Percentiles rank a stretch among this genome's conserved stretches.
phyloP scores from a whole-genome alignment of 2,113 vertebrate genomes.

The Athene cunicularia region DNA sequence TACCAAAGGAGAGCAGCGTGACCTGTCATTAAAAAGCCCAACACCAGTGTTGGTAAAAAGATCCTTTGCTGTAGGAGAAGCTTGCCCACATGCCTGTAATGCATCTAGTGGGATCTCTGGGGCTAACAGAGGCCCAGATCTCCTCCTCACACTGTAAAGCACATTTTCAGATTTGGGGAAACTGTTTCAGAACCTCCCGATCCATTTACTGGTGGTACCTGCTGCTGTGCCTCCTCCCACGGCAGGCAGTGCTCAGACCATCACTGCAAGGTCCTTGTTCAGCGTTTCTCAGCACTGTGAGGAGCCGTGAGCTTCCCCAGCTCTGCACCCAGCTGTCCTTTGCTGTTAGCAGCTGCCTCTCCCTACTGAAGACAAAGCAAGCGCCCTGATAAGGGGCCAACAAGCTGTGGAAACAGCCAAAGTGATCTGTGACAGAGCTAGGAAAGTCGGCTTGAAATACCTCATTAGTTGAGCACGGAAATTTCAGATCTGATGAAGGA shows the following conservation, averaged over 20 bases:
- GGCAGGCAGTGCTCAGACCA: neutral
- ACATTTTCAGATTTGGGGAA: neutral
- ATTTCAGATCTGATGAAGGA: no score
- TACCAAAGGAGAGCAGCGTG: neutral
- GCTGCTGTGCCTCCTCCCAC: neutral
- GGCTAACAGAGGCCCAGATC: neutral
- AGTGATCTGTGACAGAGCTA: neutral
- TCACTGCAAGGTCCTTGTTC: neutral
- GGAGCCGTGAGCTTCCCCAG: neutral
- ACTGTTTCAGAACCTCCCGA: neutral
- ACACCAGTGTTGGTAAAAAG: neutral
- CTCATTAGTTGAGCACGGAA: no score
- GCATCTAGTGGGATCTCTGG: neutral
- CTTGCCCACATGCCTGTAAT: neutral
- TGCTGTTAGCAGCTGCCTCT: neutral
- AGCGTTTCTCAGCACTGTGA: rapidly evolving
- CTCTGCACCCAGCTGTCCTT: neutral
- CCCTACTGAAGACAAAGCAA: neutral
- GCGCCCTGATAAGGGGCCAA: no score
- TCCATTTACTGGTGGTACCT: neutral
- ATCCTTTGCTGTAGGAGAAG: neutral
- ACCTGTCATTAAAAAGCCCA: neutral
- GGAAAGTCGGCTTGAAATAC: neutral
- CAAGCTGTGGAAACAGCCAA: neutral
- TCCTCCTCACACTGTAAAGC: neutral